Percentiles rank a stretch among this genome's conserved stretches.
Conservation (phyloP, 2,888 invertebrate genomes). For the Drosophila niveifrons region DNA sequence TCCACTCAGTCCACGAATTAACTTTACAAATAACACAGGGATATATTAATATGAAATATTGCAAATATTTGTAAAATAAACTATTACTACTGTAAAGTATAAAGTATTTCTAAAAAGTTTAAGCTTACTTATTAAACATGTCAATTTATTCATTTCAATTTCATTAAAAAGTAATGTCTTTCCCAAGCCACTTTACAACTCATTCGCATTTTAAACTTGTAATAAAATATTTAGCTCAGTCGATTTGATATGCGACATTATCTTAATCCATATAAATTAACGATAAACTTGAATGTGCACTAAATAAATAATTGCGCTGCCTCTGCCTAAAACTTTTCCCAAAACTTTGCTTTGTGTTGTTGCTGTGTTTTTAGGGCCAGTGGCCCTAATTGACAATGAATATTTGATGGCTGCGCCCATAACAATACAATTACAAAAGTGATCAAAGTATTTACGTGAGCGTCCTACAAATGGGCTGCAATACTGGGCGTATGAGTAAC, state of each 20-base stretch:
- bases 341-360: conserved; percentile 16
- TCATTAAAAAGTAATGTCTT: neutral
- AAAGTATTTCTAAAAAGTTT: too few relatives aligned
- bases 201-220: neutral
- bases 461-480: conserved; percentile 40
- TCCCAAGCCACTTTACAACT: neutral
- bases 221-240: neutral
- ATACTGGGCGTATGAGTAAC: conserved; percentile 36
- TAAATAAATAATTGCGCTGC: conserved; percentile 9
- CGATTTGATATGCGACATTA: neutral
- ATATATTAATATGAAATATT: too few relatives aligned
- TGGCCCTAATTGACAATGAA: conserved; percentile 62
- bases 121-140: too few relatives aligned
- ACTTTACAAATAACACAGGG: too few relatives aligned
- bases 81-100: too few relatives aligned
- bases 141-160: too few relatives aligned
- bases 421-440: conserved; percentile 57
- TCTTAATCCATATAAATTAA: neutral
- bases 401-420: conserved; percentile 59
- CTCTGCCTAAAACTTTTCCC: neutral
- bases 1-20: too few relatives aligned
- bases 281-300: neutral
- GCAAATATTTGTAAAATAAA: too few relatives aligned
- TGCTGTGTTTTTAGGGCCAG: conserved; percentile 17
- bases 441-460: conserved; percentile 64